Evolutionary conservation across 2,113 vertebrate genomes (phyloP).

Genomic region (Zapornia atra): DNA sequence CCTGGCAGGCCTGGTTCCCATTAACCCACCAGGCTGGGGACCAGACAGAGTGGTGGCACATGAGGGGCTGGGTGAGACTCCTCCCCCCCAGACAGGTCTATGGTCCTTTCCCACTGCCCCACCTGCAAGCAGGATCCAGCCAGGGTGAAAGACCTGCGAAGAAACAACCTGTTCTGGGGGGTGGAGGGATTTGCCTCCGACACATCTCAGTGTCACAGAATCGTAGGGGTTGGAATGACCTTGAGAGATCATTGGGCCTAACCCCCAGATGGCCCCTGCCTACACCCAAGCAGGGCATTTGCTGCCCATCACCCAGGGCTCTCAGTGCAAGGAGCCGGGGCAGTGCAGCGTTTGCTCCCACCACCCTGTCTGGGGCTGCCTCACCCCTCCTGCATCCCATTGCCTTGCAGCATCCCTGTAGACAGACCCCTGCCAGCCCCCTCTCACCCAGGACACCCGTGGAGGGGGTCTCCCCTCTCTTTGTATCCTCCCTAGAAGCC

Average conservation of each 20-base stretch:
- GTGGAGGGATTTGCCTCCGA: rapidly evolving
- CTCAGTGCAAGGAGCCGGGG: neutral
- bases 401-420: neutral
- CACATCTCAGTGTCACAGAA: neutral
- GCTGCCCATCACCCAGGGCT: neutral
- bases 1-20: neutral
- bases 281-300: rapidly evolving
- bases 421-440: neutral
- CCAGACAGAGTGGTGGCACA: neutral
- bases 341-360: neutral
- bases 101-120: neutral
- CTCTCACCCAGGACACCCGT: neutral
- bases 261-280: neutral
- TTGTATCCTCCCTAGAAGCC: too few relatives aligned
- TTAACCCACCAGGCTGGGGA: neutral
- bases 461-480: neutral
- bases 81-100: neutral
- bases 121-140: rapidly evolving
- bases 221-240: too few relatives aligned
- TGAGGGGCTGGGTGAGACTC: neutral
- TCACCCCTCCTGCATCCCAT: neutral
- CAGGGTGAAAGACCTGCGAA: neutral
- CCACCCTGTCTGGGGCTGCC: neutral
- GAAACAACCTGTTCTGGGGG: neutral
- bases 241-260: too few relatives aligned